These are phyloP conservation scores for Telmatochromis sp. DNA, from an alignment of 2,113 vertebrate species.

Conservation along the genomic window DNA sequence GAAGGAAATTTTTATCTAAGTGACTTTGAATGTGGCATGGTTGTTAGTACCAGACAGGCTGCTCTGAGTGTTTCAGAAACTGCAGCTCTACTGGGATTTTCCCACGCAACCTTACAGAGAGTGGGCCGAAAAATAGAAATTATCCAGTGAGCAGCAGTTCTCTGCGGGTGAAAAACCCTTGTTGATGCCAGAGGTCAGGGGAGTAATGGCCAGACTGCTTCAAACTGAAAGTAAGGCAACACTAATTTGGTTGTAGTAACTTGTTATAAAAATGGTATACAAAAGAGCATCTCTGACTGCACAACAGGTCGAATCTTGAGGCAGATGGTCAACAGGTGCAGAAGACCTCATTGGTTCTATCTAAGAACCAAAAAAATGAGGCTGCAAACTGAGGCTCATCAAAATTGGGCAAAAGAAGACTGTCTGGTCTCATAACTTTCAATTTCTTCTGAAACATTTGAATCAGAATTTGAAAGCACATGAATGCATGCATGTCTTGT, in stretches of 20 bases:
- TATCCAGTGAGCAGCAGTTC: not conserved
- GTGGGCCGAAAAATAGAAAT: not conserved
- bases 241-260: not conserved
- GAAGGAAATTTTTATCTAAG: not conserved
- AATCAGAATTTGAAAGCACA: not conserved
- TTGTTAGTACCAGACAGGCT: not conserved
- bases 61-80: not conserved
- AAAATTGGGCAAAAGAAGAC: not conserved
- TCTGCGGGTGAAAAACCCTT: not conserved
- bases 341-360: not conserved
- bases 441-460: not conserved
- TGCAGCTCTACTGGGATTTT: not conserved
- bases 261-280: not conserved
- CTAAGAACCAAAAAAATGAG: not conserved
- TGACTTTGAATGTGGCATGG: not conserved
- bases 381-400: not conserved
- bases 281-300: not conserved
- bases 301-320: not conserved
- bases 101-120: not conserved
- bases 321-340: not conserved
- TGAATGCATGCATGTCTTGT: not conserved
- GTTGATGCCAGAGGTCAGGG: not conserved
- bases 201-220: not conserved
- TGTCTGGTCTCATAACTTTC: not conserved
- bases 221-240: not conserved